Conservation (phyloP, 1,140 invertebrate species). For the Calliphora vicina region DNA sequence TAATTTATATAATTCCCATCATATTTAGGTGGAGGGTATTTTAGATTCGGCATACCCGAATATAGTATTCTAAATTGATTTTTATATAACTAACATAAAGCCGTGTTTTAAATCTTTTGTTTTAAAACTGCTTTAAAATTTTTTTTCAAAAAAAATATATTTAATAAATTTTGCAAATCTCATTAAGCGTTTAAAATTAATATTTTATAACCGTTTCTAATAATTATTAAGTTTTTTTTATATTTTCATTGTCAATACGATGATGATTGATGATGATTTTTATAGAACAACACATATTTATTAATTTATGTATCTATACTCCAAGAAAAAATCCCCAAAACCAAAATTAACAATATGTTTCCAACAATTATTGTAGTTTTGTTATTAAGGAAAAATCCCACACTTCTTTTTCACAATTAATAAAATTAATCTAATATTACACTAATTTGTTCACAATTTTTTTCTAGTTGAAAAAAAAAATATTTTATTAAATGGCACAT, state of each 20-base stretch:
- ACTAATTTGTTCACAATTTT: not conserved
- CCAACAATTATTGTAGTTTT: not conserved
- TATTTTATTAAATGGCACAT: not conserved
- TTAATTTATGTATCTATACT: not conserved
- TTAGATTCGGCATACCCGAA: no score
- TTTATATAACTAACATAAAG: not conserved
- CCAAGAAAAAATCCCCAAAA: not conserved
- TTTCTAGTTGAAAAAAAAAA: not conserved
- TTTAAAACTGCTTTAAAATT: not conserved
- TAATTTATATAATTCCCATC: no score
- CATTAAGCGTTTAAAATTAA: not conserved
- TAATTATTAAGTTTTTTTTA: not conserved
- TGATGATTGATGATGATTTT: constrained; percentile 11
- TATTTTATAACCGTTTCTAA: not conserved
- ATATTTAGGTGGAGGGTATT: no score
- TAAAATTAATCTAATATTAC: not conserved
- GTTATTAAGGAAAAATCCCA: not conserved
- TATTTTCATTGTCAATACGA: not conserved
- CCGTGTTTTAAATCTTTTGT: not conserved
- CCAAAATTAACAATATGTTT: not conserved
- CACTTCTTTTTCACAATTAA: not conserved
- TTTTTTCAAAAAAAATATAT: not conserved
- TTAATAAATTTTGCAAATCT: not conserved
- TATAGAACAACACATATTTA: not conserved
- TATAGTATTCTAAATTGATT: no score